Evolutionary conservation across 1,140 invertebrate species (phyloP).

Genomic region (Brachionus manjavacas): DNA sequence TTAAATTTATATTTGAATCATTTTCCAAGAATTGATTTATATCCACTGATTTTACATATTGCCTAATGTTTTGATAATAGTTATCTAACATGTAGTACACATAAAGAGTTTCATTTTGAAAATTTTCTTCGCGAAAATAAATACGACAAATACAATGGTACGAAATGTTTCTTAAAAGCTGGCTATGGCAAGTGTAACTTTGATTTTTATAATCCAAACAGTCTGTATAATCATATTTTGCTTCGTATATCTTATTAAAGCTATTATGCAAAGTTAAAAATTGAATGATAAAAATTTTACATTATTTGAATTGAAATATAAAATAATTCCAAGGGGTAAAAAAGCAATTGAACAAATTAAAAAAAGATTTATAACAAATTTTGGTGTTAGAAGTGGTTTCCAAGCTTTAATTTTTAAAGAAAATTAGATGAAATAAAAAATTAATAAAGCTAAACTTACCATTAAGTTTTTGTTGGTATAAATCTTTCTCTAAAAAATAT

Average conservation of each 20-base stretch:
- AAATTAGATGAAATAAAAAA: neutral
- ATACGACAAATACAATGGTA: neutral
- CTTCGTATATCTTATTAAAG: slow-evolving; percentile 7
- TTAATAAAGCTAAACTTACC: neutral
- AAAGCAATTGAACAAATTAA: slow-evolving; percentile 93
- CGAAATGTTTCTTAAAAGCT: slow-evolving; percentile 67
- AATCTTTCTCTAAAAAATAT: neutral
- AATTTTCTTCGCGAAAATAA: slow-evolving; percentile 41
- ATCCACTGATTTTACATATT: slow-evolving; percentile 94
- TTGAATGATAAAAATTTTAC: slow-evolving; percentile 51
- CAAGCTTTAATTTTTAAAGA: slow-evolving; percentile 64
- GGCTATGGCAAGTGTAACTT: slow-evolving; percentile 68
- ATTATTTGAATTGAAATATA: slow-evolving; percentile 57
- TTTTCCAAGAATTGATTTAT: slow-evolving; percentile 85
- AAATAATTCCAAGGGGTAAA: slow-evolving; percentile 85
- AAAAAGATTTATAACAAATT: slow-evolving; percentile 90
- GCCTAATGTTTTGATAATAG: slow-evolving; percentile 96
- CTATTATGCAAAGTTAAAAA: neutral
- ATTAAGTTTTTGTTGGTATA: neutral
- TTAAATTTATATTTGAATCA: slow-evolving; percentile 45
- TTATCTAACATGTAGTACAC: slow-evolving; percentile 96
- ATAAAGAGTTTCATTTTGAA: slow-evolving; percentile 73
- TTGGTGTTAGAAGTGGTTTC: slow-evolving; percentile 96
- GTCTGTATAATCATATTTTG: slow-evolving; percentile 48
- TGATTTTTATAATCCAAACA: slow-evolving; percentile 60